These are phyloP conservation scores for Agrilus cyanescens DNA, from an alignment of 2,888 invertebrate species.

Conservation along the genomic window DNA sequence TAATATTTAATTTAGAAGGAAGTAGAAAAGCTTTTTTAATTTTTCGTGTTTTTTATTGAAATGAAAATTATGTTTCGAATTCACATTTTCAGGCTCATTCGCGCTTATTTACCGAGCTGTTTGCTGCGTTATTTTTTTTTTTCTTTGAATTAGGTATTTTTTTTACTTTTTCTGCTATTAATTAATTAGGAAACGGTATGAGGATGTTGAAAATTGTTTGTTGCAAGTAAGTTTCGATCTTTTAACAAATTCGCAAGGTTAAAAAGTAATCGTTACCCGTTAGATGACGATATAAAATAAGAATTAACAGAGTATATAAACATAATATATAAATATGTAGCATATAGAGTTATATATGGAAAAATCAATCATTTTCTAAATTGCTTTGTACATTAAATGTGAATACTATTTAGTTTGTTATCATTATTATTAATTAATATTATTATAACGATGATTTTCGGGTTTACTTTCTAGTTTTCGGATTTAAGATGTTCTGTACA, in stretches of 20 bases:
- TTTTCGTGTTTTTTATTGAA: neutral
- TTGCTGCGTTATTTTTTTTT: slow-evolving; percentile 2
- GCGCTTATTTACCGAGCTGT: too few species aligned
- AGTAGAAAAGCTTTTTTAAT: slow-evolving; percentile 11
- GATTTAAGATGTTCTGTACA: slow-evolving; percentile 35
- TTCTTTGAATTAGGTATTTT: neutral
- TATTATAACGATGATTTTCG: slow-evolving; percentile 12
- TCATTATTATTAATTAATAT: slow-evolving; percentile 26
- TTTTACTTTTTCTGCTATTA: neutral
- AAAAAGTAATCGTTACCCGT: slow-evolving; percentile 32
- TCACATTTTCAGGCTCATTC: too few species aligned
- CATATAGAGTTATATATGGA: slow-evolving; percentile 25
- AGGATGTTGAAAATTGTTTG: neutral
- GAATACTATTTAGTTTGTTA: slow-evolving; percentile 35
- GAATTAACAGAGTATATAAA: slow-evolving; percentile 30
- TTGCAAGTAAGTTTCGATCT: neutral
- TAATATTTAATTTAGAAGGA: slow-evolving; percentile 6
- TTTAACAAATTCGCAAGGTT: slow-evolving; percentile 5
- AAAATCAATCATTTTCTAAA: slow-evolving; percentile 34
- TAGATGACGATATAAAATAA: slow-evolving; percentile 34
- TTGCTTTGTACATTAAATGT: slow-evolving; percentile 37
- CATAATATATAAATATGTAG: slow-evolving; percentile 36
- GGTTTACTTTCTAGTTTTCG: slow-evolving; percentile 25
- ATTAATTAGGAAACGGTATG: neutral
- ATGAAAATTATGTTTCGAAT: slow-evolving; percentile 5